Evolutionary conservation across 2,888 invertebrate species (phyloP), one percentile per base, ranked within the genome.

Genomic region (Tachina fera): DNA sequence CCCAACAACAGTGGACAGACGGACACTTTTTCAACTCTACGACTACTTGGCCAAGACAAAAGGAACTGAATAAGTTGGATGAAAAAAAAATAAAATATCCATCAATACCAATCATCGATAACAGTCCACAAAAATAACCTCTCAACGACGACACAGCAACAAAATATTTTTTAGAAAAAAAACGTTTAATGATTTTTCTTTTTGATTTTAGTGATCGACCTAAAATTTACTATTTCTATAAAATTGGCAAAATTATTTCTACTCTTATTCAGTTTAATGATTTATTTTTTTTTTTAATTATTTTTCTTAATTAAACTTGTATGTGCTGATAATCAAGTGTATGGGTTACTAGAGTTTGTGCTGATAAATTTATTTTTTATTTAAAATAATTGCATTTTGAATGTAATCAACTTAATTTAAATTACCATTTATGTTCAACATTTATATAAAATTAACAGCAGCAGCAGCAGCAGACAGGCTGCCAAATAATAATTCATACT

Each of bases 381-480:
- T 83, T 83, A 72, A 78, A 83, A 61, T 72, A 83, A 86, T 79
- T 86, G 68, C 61, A 56, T 43, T 65, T 56, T 76, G 83, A 86
- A 83, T 86, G 83, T 72, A 76, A 77, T 79, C 79, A 83, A 80
- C 71, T 83, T 75, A 72, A 83, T 70, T 81, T 81, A 41, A 84
- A 77, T 68, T 70, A 68, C 81, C 85, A 78, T 85, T 85, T 85
- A 65, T 39, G 81, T 68, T 67, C 56, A 76, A 72, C 53, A 65
- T 68, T 81, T 75, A 60, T 67, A 43, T 74, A 58, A 41, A 49
- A 58, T 10, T 14, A 14, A n/a, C n/a, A n/a, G n/a, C n/a, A 10
- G 31, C 4, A 31, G 31, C 31, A 31, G 31, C 31, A 31, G 31
- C 14, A 19, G 5, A 78, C 72, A 78, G 68, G 19, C 22, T 10